These are phyloP conservation scores for Molossus molossus DNA, from an alignment of 2,797 vertebrate genomes.

Conservation along the genomic window DNA sequence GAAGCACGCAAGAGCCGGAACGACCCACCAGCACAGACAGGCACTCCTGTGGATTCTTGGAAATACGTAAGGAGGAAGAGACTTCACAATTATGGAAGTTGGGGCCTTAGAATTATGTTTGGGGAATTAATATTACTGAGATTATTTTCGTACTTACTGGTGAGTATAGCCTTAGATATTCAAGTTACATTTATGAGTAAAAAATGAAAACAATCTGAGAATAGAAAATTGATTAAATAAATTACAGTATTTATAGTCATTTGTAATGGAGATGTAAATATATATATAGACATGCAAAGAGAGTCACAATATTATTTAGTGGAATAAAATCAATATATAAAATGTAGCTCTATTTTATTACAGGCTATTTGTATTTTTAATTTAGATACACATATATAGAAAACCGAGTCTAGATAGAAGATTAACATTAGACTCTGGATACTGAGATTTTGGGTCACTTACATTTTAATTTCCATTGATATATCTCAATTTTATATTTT, in stretches of 20 bases:
- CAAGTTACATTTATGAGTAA: conserved; percentile 28
- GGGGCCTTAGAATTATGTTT: background rate
- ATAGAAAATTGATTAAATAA: conserved; percentile 60
- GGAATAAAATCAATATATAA: conserved; percentile 58
- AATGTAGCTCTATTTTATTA: background rate
- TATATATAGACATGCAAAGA: background rate
- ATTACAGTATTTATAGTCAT: conserved; percentile 61
- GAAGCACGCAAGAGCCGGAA: background rate
- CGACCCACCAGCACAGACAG: background rate
- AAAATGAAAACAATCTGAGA: conserved; percentile 51
- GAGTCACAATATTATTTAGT: background rate
- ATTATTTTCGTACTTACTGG: background rate
- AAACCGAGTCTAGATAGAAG: background rate
- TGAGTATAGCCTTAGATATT: background rate
- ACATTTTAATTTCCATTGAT: conserved; percentile 24
- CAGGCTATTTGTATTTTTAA: conserved; percentile 31
- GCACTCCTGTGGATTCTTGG: background rate
- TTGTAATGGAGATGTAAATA: conserved; percentile 4
- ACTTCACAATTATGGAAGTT: conserved; percentile 23
- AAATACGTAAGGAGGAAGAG: background rate
- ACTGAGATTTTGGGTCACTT: background rate
- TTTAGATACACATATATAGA: conserved; percentile 20
- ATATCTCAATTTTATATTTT: conserved; percentile 45
- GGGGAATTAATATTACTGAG: background rate
- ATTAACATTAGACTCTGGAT: background rate